Base-by-base conservation (phyloP, 2,888 invertebrate species). In the Oasisia sp. region DNA sequence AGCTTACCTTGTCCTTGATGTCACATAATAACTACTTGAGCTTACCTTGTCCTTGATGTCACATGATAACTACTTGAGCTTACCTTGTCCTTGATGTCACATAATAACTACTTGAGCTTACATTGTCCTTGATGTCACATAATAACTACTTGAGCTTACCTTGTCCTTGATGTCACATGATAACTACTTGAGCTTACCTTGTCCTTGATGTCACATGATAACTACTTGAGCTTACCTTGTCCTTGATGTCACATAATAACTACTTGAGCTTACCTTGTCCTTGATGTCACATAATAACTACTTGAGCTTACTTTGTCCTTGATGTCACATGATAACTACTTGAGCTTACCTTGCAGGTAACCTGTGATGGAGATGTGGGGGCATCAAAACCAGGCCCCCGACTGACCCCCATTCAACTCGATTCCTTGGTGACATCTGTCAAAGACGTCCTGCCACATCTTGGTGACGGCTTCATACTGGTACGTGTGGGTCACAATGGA, bases 391-490 rank as follows among this genome's bases (percentile, higher is more conserved):
- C 19, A n/a, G 96, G 95, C 12, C 92, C 95, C 50, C 94, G 94
- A 92, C 94, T 95, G 9, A 94, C 97, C 0, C 98, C 97, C 94
- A 97, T 97, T 27, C 97, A 96, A 92, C 93, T 96, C 89, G 95
- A 96, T 56, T 95, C 95, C 9, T 93, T 96, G 58, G 94, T 96
- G 44, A 94, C 95, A 32, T 94, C 95, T 96, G 97, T 98, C 0
- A 97, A 97, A 94, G 98, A 98, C 95, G 96, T 99, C 92, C 97
- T 99, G 91, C 98, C 98, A 2, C 97, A 98, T 96, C 97, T 98
- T 91, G 98, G 98, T 0, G 98, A 98, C 95, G 98, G 97, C 58
- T 97, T 97, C 94, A 97, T 97, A 92, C 96, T 97, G 50, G 50
- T 50, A 50, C 12, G 50, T 50, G 12, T 38, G 8, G 50, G 50